Base-by-base conservation (phyloP, 1,140 invertebrate species). In the Aricia agestis region DNA sequence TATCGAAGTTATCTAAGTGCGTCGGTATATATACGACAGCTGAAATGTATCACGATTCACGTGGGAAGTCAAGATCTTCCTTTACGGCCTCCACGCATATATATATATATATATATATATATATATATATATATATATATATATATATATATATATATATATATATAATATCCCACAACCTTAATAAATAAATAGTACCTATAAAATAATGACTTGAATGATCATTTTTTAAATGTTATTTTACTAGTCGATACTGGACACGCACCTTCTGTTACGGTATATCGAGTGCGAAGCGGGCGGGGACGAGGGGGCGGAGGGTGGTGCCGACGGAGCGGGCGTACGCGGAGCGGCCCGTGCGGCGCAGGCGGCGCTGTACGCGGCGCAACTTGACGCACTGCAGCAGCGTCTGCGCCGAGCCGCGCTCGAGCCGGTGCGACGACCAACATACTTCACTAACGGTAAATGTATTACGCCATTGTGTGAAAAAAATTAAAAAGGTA, bases 361-460 rank as follows among this genome's bases (percentile, higher is more conserved):
- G 92, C 78, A 86, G 76, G 69, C 73, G 58, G 85, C 91, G 59
- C 79, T 95, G 13, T 93, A 93, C 74, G 83, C 92, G 45, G 92
- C 93, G 25, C 92, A 94, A 78, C 76, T 95, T 0, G 93, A 94
- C 74, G 80, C 90, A 31, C 78, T 94, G 2, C 91, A 92, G 77
- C 76, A 79, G 25, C 80, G 80, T n/a, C 76, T 91, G 73, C 82
- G 76, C 19, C 45, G 67, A 76, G 19, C 66, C 77, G 13, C 77
- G 77, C 74, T 66, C 71, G 10, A 72, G 74, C 13, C 72, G 74
- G 59, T 75, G 71, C 42, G 25, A 78, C 25, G 76, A 73, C 67
- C 78, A 15, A 82, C 82, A 57, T 90, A 89, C 70, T 86, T 92
- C 59, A 80, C 82, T 59, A 87, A 81, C 41, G 87, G 87, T 89